These are phyloP conservation scores for Ahaetulla prasina DNA, from an alignment of 2,113 vertebrate genomes.

Conservation along the genomic window DNA sequence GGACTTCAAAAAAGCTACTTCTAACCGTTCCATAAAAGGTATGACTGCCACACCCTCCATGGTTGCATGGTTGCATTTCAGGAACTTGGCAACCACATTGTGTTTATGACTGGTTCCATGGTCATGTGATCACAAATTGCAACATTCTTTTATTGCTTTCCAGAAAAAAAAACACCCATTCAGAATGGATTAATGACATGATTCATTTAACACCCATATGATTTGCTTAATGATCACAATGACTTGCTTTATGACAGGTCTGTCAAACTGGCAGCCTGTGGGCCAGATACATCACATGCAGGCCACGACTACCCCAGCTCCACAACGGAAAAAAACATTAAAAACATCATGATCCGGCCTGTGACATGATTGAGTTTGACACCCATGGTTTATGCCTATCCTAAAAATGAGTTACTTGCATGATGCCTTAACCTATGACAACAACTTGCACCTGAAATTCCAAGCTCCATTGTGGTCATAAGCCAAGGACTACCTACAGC, in stretches of 20 bases:
- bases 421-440: background rate
- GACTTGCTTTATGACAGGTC: background rate
- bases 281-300: too few species aligned
- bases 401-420: background rate
- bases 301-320: too few species aligned
- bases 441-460: background rate
- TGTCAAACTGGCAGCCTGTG: too few species aligned
- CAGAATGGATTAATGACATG: background rate
- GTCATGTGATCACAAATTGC: background rate
- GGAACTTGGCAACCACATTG: background rate
- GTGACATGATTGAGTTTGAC: too few species aligned
- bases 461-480: background rate
- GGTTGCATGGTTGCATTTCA: background rate
- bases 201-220: background rate
- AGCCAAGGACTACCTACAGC: background rate
- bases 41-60: background rate
- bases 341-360: too few species aligned
- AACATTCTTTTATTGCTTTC: background rate
- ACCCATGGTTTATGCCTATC: background rate
- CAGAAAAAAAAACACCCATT: background rate
- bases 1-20: background rate
- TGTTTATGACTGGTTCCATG: background rate
- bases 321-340: too few species aligned
- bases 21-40: background rate
- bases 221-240: background rate